Evolutionary conservation across 2,888 invertebrate species (phyloP).

Genomic region (Leuctra nigra): DNA sequence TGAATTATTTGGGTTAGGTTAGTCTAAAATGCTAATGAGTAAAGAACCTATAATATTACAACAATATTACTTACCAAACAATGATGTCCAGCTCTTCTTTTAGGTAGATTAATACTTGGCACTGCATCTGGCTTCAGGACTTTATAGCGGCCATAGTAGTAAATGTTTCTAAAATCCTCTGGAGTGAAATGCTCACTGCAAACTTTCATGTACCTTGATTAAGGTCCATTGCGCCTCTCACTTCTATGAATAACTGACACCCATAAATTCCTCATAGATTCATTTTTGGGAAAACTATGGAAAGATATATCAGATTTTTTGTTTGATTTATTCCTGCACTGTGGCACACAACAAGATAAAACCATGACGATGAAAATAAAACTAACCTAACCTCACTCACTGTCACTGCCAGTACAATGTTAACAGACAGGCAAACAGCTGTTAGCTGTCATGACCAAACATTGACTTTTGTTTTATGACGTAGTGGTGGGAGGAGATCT

Average conservation of each 20-base stretch:
- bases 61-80: neutral
- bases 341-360: neutral
- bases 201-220: neutral
- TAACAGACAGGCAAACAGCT: too few species aligned
- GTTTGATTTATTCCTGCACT: neutral
- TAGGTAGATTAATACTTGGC: neutral
- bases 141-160: neutral
- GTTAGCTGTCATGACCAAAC: too few species aligned
- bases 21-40: neutral
- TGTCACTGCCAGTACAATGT: neutral
- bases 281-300: neutral
- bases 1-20: too few species aligned
- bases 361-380: neutral
- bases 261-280: neutral
- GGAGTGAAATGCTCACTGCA: neutral
- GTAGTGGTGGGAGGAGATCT: too few species aligned
- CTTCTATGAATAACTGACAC: neutral
- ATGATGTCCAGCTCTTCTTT: too few species aligned
- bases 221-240: neutral
- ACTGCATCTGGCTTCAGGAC: neutral
- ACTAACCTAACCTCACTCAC: neutral
- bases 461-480: too few species aligned
- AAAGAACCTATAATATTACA: too few species aligned
- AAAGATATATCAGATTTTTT: neutral
- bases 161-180: neutral